Conservation (phyloP, 2,888 invertebrate genomes). For the Pecten maximus region DNA sequence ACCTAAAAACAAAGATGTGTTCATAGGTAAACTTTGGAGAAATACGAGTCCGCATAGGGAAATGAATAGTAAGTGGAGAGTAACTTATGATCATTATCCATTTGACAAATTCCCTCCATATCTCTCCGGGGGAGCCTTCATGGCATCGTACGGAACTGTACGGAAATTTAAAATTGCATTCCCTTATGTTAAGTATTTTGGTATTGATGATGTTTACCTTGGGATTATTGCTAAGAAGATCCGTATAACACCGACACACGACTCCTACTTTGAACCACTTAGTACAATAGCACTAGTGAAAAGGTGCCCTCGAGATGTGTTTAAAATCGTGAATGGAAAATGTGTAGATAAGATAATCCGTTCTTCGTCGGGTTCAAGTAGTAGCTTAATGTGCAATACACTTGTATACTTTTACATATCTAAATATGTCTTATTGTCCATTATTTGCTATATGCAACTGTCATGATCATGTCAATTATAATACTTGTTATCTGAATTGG, state of each 20-base stretch:
- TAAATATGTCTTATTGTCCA: background rate
- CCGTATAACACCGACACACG: background rate
- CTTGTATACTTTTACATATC: background rate
- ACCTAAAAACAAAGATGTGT: background rate
- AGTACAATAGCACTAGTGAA: background rate
- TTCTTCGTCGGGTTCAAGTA: background rate
- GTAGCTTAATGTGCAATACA: background rate
- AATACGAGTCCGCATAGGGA: background rate
- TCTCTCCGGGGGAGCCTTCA: background rate
- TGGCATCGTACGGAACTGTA: background rate
- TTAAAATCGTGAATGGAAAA: background rate
- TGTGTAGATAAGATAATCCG: background rate
- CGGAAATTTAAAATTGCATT: slow-evolving; percentile 7
- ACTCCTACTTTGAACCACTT: background rate
- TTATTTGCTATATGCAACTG: no score
- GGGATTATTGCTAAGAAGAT: background rate
- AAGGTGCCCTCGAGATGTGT: background rate
- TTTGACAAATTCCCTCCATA: slow-evolving; percentile 3
- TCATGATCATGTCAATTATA: no score
- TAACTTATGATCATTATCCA: background rate
- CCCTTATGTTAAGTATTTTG: background rate
- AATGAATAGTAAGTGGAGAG: background rate
- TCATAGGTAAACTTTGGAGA: background rate
- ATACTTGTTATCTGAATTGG: no score
- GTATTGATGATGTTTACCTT: background rate